Evolutionary conservation across 2,888 invertebrate genomes (phyloP).

Genomic region (Tortrix viridana): DNA sequence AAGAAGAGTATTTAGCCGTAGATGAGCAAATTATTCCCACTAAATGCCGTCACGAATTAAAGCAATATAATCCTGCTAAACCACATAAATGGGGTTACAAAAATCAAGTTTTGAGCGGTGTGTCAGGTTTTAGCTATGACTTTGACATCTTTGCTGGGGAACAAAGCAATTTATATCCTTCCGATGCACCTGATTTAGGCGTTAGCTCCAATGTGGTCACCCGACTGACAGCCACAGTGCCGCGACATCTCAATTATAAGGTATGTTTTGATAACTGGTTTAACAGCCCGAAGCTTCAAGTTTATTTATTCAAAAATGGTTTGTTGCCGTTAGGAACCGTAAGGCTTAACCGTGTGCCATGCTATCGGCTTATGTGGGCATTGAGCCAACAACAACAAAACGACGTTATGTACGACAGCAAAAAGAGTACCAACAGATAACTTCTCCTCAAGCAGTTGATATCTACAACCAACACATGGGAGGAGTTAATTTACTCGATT

Average conservation of each 20-base stretch:
- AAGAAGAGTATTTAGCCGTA: constrained; percentile 50
- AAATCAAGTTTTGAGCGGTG: constrained; percentile 56
- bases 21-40: constrained; percentile 58
- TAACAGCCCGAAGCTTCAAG: constrained; percentile 38
- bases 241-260: constrained; percentile 48
- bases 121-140: constrained; percentile 56
- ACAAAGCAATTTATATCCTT: constrained; percentile 44
- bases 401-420: background rate
- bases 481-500: constrained; percentile 27
- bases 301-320: constrained; percentile 19
- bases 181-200: constrained; percentile 48
- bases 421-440: constrained; percentile 12
- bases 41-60: constrained; percentile 44
- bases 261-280: constrained; percentile 55
- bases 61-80: constrained; percentile 54
- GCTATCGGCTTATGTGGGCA: constrained; percentile 35
- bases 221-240: constrained; percentile 44
- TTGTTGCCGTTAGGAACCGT: constrained; percentile 29
- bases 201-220: constrained; percentile 49
- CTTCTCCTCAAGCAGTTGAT: constrained; percentile 25
- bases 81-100: constrained; percentile 41
- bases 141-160: constrained; percentile 55
- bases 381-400: constrained; percentile 21
- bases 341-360: constrained; percentile 26
- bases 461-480: constrained; percentile 32